Evolutionary conservation across 2,113 vertebrate species (phyloP).

Genomic region (Upupa epops): DNA sequence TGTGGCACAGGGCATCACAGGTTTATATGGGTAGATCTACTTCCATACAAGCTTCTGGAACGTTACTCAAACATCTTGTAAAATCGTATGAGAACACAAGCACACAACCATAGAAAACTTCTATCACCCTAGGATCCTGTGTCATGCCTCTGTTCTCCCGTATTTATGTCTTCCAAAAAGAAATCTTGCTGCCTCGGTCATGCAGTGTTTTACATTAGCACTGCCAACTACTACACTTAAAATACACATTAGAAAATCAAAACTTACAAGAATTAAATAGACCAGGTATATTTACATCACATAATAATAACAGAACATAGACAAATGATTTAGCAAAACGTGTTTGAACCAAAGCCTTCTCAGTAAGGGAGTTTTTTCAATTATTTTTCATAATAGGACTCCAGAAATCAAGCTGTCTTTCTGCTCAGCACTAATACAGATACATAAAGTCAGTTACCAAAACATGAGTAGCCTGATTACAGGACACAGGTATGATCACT

Average conservation of each 20-base stretch:
- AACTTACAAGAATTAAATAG: not conserved
- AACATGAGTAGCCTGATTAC: not conserved
- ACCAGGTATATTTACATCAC: not conserved
- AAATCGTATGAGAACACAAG: not conserved
- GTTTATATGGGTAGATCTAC: not conserved
- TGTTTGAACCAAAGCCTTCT: not conserved
- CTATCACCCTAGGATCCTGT: not conserved
- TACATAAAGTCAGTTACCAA: not conserved
- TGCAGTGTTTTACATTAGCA: not conserved
- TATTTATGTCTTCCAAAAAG: not conserved
- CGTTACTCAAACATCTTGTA: not conserved
- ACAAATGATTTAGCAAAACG: not conserved
- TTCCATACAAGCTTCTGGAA: not conserved
- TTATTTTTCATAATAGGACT: not conserved
- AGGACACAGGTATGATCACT: not conserved
- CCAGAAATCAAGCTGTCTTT: not conserved
- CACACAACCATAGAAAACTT: not conserved
- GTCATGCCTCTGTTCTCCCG: not conserved
- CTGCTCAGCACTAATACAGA: not conserved
- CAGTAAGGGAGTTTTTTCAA: not conserved
- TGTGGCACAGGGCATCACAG: not conserved
- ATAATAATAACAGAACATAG: not conserved
- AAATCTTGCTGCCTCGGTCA: not conserved
- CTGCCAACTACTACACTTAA: not conserved
- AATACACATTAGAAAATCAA: not conserved